These are phyloP conservation scores for Argyrosomus regius DNA, from an alignment of 2,797 vertebrate species.

Conservation along the genomic window DNA sequence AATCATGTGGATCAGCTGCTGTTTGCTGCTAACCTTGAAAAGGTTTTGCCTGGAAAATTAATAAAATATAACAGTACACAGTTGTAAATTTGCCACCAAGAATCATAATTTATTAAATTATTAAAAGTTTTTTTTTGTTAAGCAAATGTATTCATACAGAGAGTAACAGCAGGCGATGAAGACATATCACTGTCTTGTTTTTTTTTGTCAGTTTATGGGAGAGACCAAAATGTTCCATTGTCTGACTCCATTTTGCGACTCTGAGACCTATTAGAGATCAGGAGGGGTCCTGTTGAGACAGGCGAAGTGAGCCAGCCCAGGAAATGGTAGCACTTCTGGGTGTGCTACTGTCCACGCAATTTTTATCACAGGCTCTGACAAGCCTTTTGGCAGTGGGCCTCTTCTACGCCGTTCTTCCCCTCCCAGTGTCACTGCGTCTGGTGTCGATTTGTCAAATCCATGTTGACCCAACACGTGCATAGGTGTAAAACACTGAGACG, in stretches of 20 bases:
- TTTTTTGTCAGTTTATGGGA: slow-evolving; percentile 4
- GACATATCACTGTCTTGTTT: not conserved
- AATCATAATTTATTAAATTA: not conserved
- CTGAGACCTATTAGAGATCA: slow-evolving; percentile 46
- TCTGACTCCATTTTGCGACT: slow-evolving; percentile 64
- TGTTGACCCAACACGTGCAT: slow-evolving; percentile 57
- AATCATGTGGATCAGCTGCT: slow-evolving; percentile 55
- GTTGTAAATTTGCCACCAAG: slow-evolving; percentile 5
- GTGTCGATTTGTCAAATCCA: slow-evolving; percentile 67
- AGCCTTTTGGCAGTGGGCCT: slow-evolving; percentile 72
- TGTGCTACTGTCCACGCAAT: slow-evolving; percentile 75
- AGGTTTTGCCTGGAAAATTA: slow-evolving; percentile 27
- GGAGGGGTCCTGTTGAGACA: slow-evolving; percentile 78
- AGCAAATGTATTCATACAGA: not conserved
- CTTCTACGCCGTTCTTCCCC: slow-evolving; percentile 47
- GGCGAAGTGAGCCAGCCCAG: slow-evolving; percentile 68
- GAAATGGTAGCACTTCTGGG: slow-evolving; percentile 72
- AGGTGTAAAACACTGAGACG: slow-evolving; percentile 33
- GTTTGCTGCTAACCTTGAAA: slow-evolving; percentile 42
- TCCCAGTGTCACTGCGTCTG: slow-evolving; percentile 53
- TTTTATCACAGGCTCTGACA: slow-evolving; percentile 79
- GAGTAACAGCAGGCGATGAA: not conserved
- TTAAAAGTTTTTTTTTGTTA: not conserved
- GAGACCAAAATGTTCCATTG: slow-evolving; percentile 9
- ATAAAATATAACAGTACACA: slow-evolving; percentile 1